A percentile compares a stretch with the other conserved stretches of the same genome.
Conservation (phyloP, 2,113 vertebrate genomes). For the Pavo muticus region DNA sequence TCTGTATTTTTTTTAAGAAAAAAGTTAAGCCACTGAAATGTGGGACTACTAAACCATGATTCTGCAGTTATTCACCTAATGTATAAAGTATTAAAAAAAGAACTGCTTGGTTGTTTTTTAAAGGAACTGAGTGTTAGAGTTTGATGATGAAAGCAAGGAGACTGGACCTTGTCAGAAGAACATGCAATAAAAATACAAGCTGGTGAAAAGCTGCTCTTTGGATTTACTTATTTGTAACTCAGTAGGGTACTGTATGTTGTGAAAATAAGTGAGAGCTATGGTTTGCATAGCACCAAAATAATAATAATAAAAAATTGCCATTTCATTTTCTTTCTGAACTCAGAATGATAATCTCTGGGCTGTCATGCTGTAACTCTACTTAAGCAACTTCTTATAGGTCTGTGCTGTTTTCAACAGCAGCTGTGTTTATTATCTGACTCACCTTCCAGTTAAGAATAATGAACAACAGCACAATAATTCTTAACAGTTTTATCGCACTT, state of each 20-base stretch:
- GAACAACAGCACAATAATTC: background rate
- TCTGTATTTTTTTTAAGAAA: background rate
- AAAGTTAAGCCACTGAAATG: background rate
- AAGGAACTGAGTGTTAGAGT: background rate
- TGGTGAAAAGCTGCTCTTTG: background rate
- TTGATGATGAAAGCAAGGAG: background rate
- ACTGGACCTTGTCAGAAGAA: background rate
- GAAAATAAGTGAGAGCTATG: background rate
- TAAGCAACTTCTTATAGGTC: background rate
- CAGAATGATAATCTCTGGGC: background rate
- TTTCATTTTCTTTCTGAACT: background rate
- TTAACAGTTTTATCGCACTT: background rate
- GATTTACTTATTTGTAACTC: constrained; percentile 1
- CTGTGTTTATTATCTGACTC: background rate
- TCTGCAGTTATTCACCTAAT: background rate
- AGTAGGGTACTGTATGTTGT: background rate
- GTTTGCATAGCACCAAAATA: background rate
- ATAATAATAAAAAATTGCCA: background rate
- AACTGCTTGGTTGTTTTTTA: background rate
- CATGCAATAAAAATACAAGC: constrained; percentile 2
- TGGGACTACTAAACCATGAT: background rate
- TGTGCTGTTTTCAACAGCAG: background rate
- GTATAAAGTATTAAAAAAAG: background rate
- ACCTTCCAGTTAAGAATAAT: constrained; percentile 2
- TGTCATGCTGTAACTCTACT: background rate